phyloP scores from a whole-genome alignment of 2,888 invertebrate species.

The Ormyrus pomaceus region DNA sequence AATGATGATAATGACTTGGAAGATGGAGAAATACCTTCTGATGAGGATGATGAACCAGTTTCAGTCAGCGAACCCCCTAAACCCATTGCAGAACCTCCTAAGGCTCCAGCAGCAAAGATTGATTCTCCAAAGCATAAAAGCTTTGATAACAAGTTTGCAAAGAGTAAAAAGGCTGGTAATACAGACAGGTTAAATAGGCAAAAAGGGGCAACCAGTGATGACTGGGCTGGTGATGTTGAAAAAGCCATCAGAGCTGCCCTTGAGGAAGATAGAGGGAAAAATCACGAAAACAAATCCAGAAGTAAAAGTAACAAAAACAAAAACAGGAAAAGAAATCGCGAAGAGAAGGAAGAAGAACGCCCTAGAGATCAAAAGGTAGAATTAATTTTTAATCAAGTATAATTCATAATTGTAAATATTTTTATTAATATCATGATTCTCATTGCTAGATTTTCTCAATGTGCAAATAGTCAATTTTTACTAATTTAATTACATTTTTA shows the following conservation, averaged over 20 bases:
- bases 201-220: conserved; percentile 78
- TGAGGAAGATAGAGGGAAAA: conserved; percentile 79
- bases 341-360: conserved; percentile 77
- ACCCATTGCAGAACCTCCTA: conserved; percentile 68
- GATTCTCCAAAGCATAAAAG: conserved; percentile 72
- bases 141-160: conserved; percentile 68
- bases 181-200: conserved; percentile 77
- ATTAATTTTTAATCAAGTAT: conserved; percentile 23
- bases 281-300: conserved; percentile 65
- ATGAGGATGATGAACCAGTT: conserved; percentile 78
- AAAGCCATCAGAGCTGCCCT: conserved; percentile 86
- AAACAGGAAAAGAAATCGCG: conserved; percentile 69
- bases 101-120: conserved; percentile 66
- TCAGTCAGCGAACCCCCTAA: conserved; percentile 76
- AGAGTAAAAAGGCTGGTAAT: conserved; percentile 63
- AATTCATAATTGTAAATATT: conserved; percentile 6
- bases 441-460: not conserved
- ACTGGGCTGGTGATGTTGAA: conserved; percentile 88
- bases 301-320: conserved; percentile 66
- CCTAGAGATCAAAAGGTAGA: conserved; percentile 73
- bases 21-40: conserved; percentile 90
- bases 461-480: conserved; percentile 24
- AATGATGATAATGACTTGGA: conserved; percentile 83
- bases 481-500: not conserved
- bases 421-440: not conserved